Base-by-base conservation (phyloP, 2,113 vertebrate species). In the Nesoenas mayeri region DNA sequence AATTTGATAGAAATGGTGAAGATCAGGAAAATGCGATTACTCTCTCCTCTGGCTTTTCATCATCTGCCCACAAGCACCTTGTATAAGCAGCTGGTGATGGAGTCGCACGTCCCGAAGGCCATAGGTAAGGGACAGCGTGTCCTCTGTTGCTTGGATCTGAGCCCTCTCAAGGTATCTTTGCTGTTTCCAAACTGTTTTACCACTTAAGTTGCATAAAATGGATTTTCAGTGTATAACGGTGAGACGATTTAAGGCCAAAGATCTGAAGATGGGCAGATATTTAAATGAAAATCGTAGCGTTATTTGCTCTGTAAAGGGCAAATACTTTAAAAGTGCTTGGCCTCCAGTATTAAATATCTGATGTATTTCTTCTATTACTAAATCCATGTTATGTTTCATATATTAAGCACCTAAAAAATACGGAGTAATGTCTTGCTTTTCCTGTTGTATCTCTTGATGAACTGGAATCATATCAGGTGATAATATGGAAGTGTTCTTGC, bases 41-140 rank as follows among this genome's bases (percentile, higher is more conserved):
- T 85, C 12, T 38, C 42, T 88, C 15, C 20, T 36, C 54, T 51
- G 48, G n/a, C 20, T 38, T 67, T 67, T 75, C 8, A 12, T 44
- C 9, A 5, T 32, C 28, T 62, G 32, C 26, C 11, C 5, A 6
- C 15, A 18, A 44, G 13, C 42, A 48, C 17, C 38, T 12, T 40
- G 32, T 40, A 14, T 32, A 11, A 2, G 32, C 32, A 4, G 31
- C 13, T 44, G 34, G 34, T 42, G 65, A 10, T 0, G 25, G 58
- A 25, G 36, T 12, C 11, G 31, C 18, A 2, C 25, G 2, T 28
- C 9, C 58, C 18, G 24, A 47, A 53, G 54, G n/a, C n/a, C 42
- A 3, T 0, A 12, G 12, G n/a, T 22, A 5, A 3, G 6, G 12
- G 15, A 6, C 14, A 15, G n/a, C 1, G 5, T 13, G 38, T 32